Conservation (phyloP, 64 coral and sea anemone species). For the Montipora foliosa region DNA sequence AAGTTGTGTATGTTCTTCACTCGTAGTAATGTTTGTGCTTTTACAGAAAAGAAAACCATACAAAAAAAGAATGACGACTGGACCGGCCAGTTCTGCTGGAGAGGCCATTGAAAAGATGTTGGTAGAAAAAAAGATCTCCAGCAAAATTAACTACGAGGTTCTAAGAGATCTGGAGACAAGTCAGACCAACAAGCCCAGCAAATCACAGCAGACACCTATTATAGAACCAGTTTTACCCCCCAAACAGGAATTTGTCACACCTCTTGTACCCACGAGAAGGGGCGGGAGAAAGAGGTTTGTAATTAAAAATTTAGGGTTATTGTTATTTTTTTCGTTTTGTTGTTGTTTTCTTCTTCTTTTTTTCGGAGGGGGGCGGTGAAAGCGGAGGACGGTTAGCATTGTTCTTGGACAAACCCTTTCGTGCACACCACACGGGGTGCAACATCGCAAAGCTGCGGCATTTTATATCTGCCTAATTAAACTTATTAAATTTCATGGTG, state of each 20-base stretch:
- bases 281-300: conserved; percentile 82
- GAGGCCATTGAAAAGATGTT: conserved; percentile 99
- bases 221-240: not conserved
- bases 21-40: not conserved
- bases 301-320: not conserved
- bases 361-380: too few species aligned
- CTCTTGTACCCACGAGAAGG: conserved; percentile 64
- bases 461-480: too few species aligned
- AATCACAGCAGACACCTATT: conserved; percentile 41
- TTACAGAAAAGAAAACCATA: conserved; percentile 81
- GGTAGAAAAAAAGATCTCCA: conserved; percentile 97
- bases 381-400: too few species aligned
- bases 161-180: conserved; percentile 92
- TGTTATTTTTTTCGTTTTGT: too few species aligned
- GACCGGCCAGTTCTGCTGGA: conserved; percentile 85
- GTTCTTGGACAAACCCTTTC: too few species aligned
- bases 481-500: too few species aligned
- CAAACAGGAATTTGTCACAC: conserved; percentile 73
- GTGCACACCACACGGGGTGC: too few species aligned
- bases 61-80: conserved; percentile 72
- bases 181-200: conserved; percentile 69
- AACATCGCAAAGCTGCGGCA: too few species aligned
- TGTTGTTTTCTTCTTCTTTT: too few species aligned
- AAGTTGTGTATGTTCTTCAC: too few species aligned
- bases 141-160: conserved; percentile 99